Base-by-base conservation (phyloP, 2,797 vertebrate genomes). In the Miichthys miiuy region DNA sequence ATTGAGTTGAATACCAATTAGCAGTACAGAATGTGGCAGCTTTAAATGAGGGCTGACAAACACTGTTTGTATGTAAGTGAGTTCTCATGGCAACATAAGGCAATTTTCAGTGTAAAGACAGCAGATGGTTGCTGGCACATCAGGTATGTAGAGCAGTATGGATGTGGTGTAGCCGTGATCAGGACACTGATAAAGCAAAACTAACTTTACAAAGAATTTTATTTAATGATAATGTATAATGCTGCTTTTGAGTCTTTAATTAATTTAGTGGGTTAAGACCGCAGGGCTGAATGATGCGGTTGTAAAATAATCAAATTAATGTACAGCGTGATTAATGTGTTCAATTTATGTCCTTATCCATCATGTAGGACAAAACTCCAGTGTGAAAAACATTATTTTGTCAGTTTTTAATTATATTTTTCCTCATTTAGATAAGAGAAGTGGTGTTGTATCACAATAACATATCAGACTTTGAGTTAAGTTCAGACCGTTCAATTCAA, bases 1-100 rank as follows among this genome's bases (percentile, higher is more conserved):
- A 65, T 72, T 5, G 10, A 69, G 78, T 10, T 77, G 76, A 82
- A 89, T 68, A 73, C 17, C 62, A 85, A 79, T 87, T 71, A 83
- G 50, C 67, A 57, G 55, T 13, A 56, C 44, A 12, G 34, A 80
- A 74, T 51, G 67, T 75, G 76, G 48, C 80, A 81, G 70, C 58
- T 80, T 72, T 61, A 81, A 82, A 81, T 64, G 47, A 75, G 64
- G 20, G 74, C 75, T 80, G 72, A 79, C 68, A 68, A 80, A 81
- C 72, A 56, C 44, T 62, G 47, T 74, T 79, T 64, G 41, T 60
- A 52, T 38, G 34, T 52, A 67, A 74, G 52, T 68, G 2, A 76
- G 65, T 55, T 75, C 71, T 73, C 60, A 47, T 58, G 0, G 60
- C 68, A 65, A 60, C 75, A 80, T 77, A 71, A 75, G 83, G 76